These are phyloP conservation scores for Saccopteryx leptura DNA, from an alignment of 2,113 vertebrate genomes.

Conservation along the genomic window DNA sequence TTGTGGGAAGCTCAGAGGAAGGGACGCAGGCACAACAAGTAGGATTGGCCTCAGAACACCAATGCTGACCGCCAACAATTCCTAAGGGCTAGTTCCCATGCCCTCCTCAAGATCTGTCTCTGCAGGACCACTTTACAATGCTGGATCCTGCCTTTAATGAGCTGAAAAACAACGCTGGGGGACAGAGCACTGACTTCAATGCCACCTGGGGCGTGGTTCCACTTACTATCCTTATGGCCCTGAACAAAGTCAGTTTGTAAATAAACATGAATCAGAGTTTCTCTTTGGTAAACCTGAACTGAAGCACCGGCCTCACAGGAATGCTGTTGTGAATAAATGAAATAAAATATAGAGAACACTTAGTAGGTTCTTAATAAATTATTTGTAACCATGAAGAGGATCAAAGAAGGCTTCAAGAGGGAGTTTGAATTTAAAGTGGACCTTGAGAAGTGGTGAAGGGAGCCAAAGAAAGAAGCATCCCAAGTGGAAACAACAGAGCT, in stretches of 20 bases:
- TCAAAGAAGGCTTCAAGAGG: background rate
- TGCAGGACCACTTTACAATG: background rate
- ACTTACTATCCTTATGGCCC: background rate
- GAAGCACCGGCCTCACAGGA: background rate
- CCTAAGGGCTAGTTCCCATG: background rate
- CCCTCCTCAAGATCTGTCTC: background rate
- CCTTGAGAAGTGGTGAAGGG: background rate
- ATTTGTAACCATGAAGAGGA: background rate
- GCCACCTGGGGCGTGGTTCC: background rate
- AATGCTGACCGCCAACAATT: background rate
- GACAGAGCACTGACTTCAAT: background rate
- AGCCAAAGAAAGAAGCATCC: background rate
- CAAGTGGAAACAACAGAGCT: background rate
- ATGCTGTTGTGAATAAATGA: background rate
- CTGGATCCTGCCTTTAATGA: background rate
- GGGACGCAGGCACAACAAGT: background rate
- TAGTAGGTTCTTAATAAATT: constrained; percentile 21
- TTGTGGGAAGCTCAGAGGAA: background rate
- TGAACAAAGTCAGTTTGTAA: background rate
- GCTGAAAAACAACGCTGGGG: background rate
- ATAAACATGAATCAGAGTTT: constrained; percentile 6
- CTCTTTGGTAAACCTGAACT: background rate
- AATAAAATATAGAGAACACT: background rate
- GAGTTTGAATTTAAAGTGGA: constrained; percentile 48
- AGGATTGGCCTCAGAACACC: background rate